Evolutionary conservation across 1,140 invertebrate genomes (phyloP).

Genomic region (Drosophila lini): DNA sequence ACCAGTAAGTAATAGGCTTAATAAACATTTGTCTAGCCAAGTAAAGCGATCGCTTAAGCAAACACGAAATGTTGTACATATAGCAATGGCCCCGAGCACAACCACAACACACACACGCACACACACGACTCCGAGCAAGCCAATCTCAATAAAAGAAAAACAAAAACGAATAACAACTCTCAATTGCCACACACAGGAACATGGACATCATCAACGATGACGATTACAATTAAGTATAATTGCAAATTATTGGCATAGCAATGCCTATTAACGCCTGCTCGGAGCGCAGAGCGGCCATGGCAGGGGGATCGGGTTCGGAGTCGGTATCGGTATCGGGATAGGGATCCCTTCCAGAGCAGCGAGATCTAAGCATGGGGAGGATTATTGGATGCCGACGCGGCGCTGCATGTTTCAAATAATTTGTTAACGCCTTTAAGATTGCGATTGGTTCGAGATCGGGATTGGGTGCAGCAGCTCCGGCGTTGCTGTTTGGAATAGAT

Average conservation of each 20-base stretch:
- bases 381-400: constrained; percentile 68
- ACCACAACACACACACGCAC: constrained; percentile 31
- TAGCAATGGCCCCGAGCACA: constrained; percentile 57
- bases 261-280: constrained; percentile 79
- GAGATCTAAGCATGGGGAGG: constrained; percentile 8
- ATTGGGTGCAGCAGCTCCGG: constrained; percentile 27
- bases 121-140: constrained; percentile 54
- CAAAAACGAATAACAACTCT: constrained; percentile 47
- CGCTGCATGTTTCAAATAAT: constrained; percentile 78
- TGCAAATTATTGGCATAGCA: constrained; percentile 80
- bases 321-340: constrained; percentile 1
- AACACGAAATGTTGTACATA: constrained; percentile 73
- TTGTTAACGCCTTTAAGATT: constrained; percentile 68
- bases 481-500: constrained; percentile 49
- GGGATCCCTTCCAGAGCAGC: background rate
- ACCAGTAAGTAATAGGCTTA: constrained; percentile 56
- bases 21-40: constrained; percentile 72
- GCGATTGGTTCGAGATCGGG: constrained; percentile 48
- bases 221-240: constrained; percentile 79
- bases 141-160: constrained; percentile 68
- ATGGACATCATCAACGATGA: constrained; percentile 50
- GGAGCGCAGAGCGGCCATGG: constrained; percentile 3
- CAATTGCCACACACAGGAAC: constrained; percentile 42
- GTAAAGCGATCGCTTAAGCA: constrained; percentile 73
- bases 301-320: background rate